Percentiles rank a stretch among this genome's conserved stretches.
These are phyloP conservation scores for Pogonocherus hispidulus DNA, from an alignment of 2,888 invertebrate species.

Conservation along the genomic window DNA sequence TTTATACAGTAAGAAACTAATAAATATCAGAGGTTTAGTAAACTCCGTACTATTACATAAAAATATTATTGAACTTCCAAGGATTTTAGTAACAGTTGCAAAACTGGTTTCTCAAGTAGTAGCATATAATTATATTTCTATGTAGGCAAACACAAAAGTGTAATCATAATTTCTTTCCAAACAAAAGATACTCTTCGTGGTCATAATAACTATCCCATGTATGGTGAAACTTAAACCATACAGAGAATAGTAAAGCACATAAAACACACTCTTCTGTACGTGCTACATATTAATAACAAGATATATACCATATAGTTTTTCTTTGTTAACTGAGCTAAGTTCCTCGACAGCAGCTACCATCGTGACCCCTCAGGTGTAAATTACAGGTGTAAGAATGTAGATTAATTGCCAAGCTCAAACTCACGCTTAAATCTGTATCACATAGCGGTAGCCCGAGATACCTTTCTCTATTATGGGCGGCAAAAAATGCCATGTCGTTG, in stretches of 20 bases:
- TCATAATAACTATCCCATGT: background rate
- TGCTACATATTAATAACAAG: constrained; percentile 11
- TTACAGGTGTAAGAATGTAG: constrained; percentile 63
- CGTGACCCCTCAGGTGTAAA: constrained; percentile 60
- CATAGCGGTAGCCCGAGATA: constrained; percentile 57
- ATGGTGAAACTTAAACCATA: background rate
- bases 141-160: background rate
- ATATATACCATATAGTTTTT: constrained; percentile 12
- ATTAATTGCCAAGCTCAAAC: constrained; percentile 54
- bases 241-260: no score
- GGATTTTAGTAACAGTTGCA: no score
- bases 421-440: constrained; percentile 58
- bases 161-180: constrained; percentile 13
- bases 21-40: no score
- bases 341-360: constrained; percentile 33
- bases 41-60: no score
- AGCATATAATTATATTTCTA: no score
- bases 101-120: no score
- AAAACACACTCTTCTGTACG: no score
- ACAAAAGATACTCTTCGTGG: background rate
- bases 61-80: no score
- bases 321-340: constrained; percentile 8
- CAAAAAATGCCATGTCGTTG: constrained; percentile 52
- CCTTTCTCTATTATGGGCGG: constrained; percentile 58
- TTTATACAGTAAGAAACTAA: no score